Conservation (phyloP, 2,888 invertebrate genomes). For the Brachyptera putata region DNA sequence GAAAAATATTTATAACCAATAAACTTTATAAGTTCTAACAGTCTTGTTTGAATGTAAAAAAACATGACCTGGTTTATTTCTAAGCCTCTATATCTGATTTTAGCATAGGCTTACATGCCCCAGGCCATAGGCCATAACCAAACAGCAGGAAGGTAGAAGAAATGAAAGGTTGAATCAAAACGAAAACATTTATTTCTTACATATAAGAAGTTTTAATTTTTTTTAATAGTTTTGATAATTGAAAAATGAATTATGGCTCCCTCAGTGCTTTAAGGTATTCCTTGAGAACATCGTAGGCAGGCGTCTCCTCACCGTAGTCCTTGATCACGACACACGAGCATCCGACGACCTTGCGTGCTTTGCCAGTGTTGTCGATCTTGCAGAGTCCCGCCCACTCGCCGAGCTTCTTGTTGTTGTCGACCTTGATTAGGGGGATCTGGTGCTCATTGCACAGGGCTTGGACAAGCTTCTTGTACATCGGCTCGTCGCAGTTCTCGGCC, state of each 20-base stretch:
- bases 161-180: no score
- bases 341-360: conserved; percentile 96
- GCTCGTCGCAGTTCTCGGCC: conserved; percentile 98
- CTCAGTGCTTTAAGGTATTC: conserved; percentile 74
- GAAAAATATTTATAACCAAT: no score
- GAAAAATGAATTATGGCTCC: conserved; percentile 40
- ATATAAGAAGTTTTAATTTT: no score
- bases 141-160: no score
- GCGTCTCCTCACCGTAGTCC: conserved; percentile 97
- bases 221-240: no score
- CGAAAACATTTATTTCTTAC: no score
- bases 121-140: no score
- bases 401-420: conserved; percentile 95
- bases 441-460: conserved; percentile 98
- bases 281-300: conserved; percentile 89
- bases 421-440: conserved; percentile 93
- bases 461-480: conserved; percentile 94
- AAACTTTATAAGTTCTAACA: no score
- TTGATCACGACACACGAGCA: conserved; percentile 97
- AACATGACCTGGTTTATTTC: no score
- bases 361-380: conserved; percentile 98
- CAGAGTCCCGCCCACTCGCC: conserved; percentile 99
- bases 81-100: no score
- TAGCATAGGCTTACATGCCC: no score
- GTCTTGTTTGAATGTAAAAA: no score